These are phyloP conservation scores for Hemithea aestivaria DNA, from an alignment of 2,888 invertebrate genomes.

Conservation along the genomic window DNA sequence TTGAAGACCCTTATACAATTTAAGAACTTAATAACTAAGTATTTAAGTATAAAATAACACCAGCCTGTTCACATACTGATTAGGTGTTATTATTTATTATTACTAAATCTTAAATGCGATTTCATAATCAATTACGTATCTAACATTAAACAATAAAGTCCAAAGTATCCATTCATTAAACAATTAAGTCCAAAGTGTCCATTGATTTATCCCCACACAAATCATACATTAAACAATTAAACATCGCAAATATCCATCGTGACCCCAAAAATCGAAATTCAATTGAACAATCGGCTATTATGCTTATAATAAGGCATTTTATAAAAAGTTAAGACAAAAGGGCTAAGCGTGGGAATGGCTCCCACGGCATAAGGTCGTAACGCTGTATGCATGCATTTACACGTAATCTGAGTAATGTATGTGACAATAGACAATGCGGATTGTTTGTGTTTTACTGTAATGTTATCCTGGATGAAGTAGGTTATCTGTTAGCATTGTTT, in stretches of 20 bases:
- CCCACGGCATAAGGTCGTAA: constrained; percentile 46
- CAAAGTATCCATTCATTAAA: constrained; percentile 3
- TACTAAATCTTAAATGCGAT: too few species aligned
- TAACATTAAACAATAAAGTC: not conserved
- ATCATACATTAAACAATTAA: constrained; percentile 19
- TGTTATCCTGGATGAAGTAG: constrained; percentile 27
- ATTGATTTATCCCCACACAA: constrained; percentile 5
- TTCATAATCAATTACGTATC: too few species aligned
- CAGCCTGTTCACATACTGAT: too few species aligned
- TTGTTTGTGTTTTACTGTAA: constrained; percentile 28
- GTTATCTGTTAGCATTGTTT: constrained; percentile 27
- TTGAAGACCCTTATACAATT: too few species aligned
- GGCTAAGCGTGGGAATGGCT: constrained; percentile 56
- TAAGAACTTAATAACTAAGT: too few species aligned
- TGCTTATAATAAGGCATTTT: constrained; percentile 62
- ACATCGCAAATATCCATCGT: constrained; percentile 15
- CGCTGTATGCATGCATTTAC: constrained; percentile 34
- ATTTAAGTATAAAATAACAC: too few species aligned
- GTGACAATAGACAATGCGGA: constrained; percentile 30
- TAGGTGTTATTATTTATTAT: too few species aligned
- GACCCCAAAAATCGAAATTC: constrained; percentile 44
- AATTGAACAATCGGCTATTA: constrained; percentile 75
- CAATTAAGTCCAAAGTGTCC: constrained; percentile 1
- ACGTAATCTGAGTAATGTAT: constrained; percentile 25
- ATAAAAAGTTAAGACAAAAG: constrained; percentile 61